Evolutionary conservation across 1,140 invertebrate genomes (phyloP), one percentile per base, ranked within the genome.

Genomic region (Gryon sp.): DNA sequence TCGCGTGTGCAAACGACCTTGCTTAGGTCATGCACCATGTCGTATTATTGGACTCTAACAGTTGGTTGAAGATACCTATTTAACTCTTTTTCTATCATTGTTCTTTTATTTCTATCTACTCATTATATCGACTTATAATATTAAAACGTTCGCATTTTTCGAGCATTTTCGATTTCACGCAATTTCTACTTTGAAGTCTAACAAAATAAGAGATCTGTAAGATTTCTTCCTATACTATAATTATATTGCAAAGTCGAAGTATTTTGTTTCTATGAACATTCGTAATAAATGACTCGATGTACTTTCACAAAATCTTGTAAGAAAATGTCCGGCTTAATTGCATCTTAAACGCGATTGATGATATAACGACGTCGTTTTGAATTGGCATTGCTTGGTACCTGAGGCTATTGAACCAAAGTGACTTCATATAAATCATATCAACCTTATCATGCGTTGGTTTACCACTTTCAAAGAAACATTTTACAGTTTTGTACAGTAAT

Each of bases 1-100:
- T 66, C 43, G 55, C 24, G 45, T 26, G 70, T 66, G 57, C 63
- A 57, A 59, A 65, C 52, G 73, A 70, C 73, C 73, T 76, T 76
- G 73, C 60, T 55, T 53, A 30, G 65, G 73, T 65, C 65, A 63
- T 65, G 69, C 52, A 73, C 69, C 59, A 65, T 52, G 52, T 38
- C 43, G 43, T 60, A 70, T 70, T 52, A 70, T 60, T 70, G 66
- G 66, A 60, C 30, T 5, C 45, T 70, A 60, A 70, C 55, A 60
- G 55, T 68, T 68, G 63, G 41, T 68, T n/a, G 52, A 1, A n/a
- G n/a, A n/a, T n/a, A 20, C 0, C 32, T 8, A 4, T 34, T 12
- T 12, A 4, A 34, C 1, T 34, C 2, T 2, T 34, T 12, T 34
- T 9, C 4, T 6, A 32, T 11, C 28, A 32, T 9, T 11, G 2